These are phyloP conservation scores for Eilema depressum DNA, from an alignment of 2,888 invertebrate species.

Conservation along the genomic window DNA sequence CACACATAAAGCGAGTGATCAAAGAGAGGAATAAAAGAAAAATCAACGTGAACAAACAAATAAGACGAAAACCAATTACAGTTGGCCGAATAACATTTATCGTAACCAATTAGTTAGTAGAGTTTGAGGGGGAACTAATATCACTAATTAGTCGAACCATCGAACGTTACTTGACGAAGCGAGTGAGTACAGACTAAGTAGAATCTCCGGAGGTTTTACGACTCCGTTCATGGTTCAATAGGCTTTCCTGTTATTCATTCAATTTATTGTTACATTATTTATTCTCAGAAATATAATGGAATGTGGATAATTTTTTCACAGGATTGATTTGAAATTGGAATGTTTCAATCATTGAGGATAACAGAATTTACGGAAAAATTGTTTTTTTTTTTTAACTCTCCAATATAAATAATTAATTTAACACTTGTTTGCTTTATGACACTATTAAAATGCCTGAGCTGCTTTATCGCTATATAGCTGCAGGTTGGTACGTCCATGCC, in stretches of 20 bases:
- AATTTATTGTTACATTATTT: not conserved
- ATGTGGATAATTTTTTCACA: not conserved
- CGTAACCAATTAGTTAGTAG: conserved; percentile 69
- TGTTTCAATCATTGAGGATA: not conserved
- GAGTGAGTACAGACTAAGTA: conserved; percentile 42
- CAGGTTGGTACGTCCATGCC: too few species aligned
- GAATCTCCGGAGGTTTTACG: conserved; percentile 22
- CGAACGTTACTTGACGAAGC: conserved; percentile 40
- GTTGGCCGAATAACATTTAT: conserved; percentile 65
- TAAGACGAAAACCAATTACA: conserved; percentile 67
- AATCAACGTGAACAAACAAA: conserved; percentile 59
- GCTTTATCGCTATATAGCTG: too few species aligned
- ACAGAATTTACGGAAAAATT: too few species aligned
- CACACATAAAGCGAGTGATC: conserved; percentile 34
- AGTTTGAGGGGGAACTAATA: conserved; percentile 60
- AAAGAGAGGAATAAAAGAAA: conserved; percentile 53
- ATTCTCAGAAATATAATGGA: not conserved
- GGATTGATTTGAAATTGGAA: not conserved
- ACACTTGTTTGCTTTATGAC: too few species aligned
- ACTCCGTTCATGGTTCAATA: conserved; percentile 14
- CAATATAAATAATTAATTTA: too few species aligned
- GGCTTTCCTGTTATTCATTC: not conserved
- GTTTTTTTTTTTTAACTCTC: too few species aligned
- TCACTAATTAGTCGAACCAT: conserved; percentile 60
- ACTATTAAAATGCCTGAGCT: too few species aligned